Evolutionary conservation across 2,113 vertebrate genomes (phyloP), one percentile per base, ranked within the genome.

Genomic region (Macrotus californicus): DNA sequence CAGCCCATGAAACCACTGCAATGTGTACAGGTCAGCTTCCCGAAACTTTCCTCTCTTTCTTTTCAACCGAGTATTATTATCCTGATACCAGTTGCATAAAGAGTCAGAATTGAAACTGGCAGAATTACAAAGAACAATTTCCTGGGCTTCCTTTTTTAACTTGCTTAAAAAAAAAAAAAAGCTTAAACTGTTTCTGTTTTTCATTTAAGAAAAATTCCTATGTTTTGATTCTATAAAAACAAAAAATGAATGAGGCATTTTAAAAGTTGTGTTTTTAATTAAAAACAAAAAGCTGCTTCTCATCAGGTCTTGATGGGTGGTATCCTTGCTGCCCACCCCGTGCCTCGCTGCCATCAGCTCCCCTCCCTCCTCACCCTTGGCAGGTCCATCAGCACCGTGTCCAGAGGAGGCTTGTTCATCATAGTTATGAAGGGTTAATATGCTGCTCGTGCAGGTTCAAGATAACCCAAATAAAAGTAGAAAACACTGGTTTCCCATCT

Each of bases 161-260:
- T 41, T 97, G 91, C 94, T 97, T 96, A 3, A 97, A 96, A 96
- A 91, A 54, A 56, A 89, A 81, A 76, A 92, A 92, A 92, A 93
- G 92, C 96, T 98, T 97, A 96, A 98, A 97, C 50, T 89, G 93
- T 96, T 97, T 97, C 98, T 98, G 98, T 66, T 98, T 98, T 98
- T 98, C 98, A 98, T 98, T 98, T 98, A 98, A 86, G 79, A 97
- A 97, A 98, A 98, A 98, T 97, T 98, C 97, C 89, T 91, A 80
- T 98, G 98, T 98, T 98, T 98, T 98, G 98, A 98, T 98, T 98
- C 98, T 98, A 97, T 98, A 98, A 98, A 98, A 98, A 98, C 97
- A 98, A 98, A 98, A 98, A 98, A 98, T 98, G 98, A 98, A 98
- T 97, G 97, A 98, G 97, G 98, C 98, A 98, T 98, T 98, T 98